Conservation (phyloP, 2,797 vertebrate species). For the Molossus alvarezi region DNA sequence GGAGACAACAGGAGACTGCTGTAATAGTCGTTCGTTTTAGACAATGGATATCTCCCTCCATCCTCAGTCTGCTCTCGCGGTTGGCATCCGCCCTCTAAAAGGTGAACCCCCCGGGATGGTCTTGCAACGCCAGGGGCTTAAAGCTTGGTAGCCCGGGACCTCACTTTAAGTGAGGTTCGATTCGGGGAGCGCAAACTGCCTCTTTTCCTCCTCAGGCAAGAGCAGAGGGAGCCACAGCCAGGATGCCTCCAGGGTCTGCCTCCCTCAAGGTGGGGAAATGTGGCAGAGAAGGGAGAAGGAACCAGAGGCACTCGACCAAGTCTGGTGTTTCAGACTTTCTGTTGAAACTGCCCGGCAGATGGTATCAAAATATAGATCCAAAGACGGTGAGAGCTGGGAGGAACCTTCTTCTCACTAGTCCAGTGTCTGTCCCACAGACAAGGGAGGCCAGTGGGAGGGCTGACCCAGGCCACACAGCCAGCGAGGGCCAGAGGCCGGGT, state of each 20-base stretch:
- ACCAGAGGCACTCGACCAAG: neutral
- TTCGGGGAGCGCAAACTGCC: neutral
- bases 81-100: neutral
- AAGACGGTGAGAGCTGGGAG: neutral
- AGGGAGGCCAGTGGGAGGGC: neutral
- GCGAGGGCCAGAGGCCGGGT: neutral
- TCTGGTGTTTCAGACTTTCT: conserved; percentile 52
- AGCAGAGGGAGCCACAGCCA: neutral
- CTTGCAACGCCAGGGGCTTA: neutral
- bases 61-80: neutral
- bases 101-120: neutral
- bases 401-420: neutral
- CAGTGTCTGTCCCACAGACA: neutral
- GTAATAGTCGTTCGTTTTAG: neutral
- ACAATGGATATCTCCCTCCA: neutral
- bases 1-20: conserved; percentile 16
- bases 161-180: neutral
- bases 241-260: neutral
- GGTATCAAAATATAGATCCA: conserved; percentile 62
- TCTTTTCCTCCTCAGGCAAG: neutral
- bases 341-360: conserved; percentile 62
- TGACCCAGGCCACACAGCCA: neutral
- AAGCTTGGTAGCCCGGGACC: neutral
- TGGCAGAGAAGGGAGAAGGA: neutral
- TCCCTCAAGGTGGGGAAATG: neutral